Percentiles rank a stretch among this genome's conserved stretches.
phyloP scores from a whole-genome alignment of 2,888 invertebrate species.

The Nephrotoma guestfalica region DNA sequence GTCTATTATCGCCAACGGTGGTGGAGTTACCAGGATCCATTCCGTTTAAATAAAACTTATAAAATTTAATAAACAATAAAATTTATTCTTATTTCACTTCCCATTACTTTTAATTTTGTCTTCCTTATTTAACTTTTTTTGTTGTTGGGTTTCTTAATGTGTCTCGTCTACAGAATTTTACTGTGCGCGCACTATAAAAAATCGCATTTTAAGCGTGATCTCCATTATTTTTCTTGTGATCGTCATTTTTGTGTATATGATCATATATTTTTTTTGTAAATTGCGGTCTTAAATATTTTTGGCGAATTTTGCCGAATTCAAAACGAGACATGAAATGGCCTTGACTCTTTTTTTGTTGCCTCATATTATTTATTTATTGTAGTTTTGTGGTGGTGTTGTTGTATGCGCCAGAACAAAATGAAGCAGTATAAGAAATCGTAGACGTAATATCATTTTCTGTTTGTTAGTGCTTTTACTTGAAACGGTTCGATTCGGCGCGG shows the following conservation, averaged over 20 bases:
- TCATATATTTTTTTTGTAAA: not conserved
- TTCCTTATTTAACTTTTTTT: not conserved
- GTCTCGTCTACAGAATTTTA: conserved; percentile 1
- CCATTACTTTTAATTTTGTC: not conserved
- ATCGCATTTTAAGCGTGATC: not conserved
- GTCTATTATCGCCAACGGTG: conserved; percentile 16
- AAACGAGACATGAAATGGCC: conserved; percentile 5
- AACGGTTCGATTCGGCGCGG: not conserved
- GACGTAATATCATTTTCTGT: not conserved
- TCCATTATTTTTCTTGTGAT: not conserved
- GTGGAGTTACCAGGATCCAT: conserved; percentile 15
- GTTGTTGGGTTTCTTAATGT: not conserved
- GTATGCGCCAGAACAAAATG: not conserved
- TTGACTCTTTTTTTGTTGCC: conserved; percentile 2
- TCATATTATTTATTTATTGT: not conserved
- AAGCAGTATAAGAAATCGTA: not conserved
- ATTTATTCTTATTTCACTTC: not conserved
- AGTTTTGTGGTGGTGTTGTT: not conserved
- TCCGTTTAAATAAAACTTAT: not conserved
- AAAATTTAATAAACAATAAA: not conserved
- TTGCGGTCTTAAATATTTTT: not conserved
- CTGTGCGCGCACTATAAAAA: not conserved
- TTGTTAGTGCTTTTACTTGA: not conserved
- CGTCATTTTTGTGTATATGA: not conserved
- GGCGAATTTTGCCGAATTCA: not conserved